Conservation (phyloP, 2,797 vertebrate species). For the Todus mexicanus region DNA sequence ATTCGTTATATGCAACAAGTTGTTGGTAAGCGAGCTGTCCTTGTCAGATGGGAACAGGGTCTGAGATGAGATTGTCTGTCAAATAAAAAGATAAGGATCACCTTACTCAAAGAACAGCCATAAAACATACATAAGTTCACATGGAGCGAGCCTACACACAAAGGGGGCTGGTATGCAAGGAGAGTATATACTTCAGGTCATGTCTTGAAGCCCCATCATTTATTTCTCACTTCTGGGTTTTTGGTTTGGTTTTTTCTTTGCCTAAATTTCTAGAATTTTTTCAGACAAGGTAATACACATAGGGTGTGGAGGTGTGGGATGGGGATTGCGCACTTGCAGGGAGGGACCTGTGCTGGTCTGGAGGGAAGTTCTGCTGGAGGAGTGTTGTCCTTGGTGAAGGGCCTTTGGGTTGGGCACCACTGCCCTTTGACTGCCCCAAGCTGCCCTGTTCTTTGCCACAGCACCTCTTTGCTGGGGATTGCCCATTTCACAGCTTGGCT, state of each 20-base stretch:
- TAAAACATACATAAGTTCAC: not conserved
- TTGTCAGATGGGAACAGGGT: not conserved
- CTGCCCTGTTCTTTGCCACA: not conserved
- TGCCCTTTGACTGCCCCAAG: not conserved
- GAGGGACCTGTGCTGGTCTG: not conserved
- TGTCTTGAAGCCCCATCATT: no score
- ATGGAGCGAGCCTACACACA: not conserved
- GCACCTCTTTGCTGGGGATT: not conserved
- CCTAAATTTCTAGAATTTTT: not conserved
- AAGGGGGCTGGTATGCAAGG: not conserved
- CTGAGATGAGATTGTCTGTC: not conserved
- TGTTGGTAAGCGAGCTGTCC: not conserved
- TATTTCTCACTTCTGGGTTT: not conserved
- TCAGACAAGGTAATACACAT: not conserved
- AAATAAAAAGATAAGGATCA: not conserved
- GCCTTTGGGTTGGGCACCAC: fast-evolving
- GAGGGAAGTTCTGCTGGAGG: not conserved
- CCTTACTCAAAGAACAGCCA: not conserved
- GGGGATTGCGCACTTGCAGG: no score
- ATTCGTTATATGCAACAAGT: not conserved
- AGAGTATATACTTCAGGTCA: no score
- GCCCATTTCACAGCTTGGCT: not conserved
- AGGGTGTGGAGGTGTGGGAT: not conserved
- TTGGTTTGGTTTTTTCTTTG: not conserved
- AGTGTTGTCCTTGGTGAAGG: not conserved